These are phyloP conservation scores for Ciconia stormi DNA, from an alignment of 2,113 vertebrate species.

Conservation along the genomic window DNA sequence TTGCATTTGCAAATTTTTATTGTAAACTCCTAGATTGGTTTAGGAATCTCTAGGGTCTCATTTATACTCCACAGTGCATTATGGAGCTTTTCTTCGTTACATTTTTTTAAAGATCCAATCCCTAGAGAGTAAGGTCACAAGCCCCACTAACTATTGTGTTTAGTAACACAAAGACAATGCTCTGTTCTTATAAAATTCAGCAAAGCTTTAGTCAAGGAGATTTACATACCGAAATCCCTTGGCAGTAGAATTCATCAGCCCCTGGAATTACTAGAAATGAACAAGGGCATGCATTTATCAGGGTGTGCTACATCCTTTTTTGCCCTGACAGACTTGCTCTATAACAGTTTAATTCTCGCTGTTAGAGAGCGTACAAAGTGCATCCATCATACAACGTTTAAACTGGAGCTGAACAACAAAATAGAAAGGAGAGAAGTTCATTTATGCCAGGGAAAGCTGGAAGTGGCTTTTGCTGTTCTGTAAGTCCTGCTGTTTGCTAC, in stretches of 20 bases:
- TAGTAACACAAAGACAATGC: conserved; percentile 55
- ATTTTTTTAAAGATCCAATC: conserved; percentile 67
- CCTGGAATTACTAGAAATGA: conserved; percentile 67
- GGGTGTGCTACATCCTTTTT: conserved; percentile 13
- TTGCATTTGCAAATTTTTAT: conserved; percentile 62
- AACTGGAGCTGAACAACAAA: neutral
- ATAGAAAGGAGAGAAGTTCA: neutral
- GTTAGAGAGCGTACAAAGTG: neutral
- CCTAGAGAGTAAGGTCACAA: conserved; percentile 50
- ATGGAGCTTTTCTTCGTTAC: conserved; percentile 68
- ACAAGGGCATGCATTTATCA: conserved; percentile 48
- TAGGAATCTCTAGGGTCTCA: conserved; percentile 66
- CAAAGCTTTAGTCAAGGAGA: conserved; percentile 47
- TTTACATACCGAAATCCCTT: conserved; percentile 67
- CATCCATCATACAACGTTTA: neutral
- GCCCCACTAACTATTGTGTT: conserved; percentile 66
- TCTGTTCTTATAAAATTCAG: conserved; percentile 65
- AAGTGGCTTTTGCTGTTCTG: neutral
- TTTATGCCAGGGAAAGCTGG: neutral
- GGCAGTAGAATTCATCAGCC: conserved; percentile 57
- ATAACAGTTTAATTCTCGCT: conserved; percentile 23
- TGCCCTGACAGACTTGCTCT: neutral
- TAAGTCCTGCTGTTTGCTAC: neutral
- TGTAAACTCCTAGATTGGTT: conserved; percentile 64
- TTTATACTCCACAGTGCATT: conserved; percentile 57